A percentile compares a stretch with the other conserved stretches of the same genome.
phyloP scores from a whole-genome alignment of 2,888 invertebrate species.

The Bibio marci region DNA sequence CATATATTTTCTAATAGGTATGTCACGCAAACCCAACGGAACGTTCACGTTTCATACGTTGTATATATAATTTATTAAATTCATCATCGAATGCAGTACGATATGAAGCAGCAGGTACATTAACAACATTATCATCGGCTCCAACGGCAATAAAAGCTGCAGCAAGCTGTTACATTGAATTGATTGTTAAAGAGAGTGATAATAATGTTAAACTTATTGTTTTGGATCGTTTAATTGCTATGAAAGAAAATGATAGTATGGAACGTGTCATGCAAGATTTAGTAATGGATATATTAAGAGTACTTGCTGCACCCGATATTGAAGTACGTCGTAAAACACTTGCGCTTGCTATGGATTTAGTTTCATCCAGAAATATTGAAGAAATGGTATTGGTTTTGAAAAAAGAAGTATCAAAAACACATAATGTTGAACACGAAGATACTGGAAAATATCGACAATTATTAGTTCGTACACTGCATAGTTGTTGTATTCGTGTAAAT shows the following conservation, averaged over 20 bases:
- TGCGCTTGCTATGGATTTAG: conserved; percentile 73
- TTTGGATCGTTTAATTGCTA: conserved; percentile 75
- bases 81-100: conserved; percentile 91
- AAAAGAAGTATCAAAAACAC: conserved; percentile 84
- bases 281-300: conserved; percentile 95
- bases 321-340: conserved; percentile 84
- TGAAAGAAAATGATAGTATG: conserved; percentile 67
- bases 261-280: conserved; percentile 75
- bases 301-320: conserved; percentile 80
- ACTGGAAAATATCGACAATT: conserved; percentile 90
- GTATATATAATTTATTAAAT: conserved; percentile 93
- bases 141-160: conserved; percentile 97
- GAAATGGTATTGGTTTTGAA: conserved; percentile 87
- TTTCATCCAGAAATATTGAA: conserved; percentile 81
- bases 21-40: conserved; percentile 94
- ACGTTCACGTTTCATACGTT: conserved; percentile 91
- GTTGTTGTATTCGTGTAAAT: conserved; percentile 50
- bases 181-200: conserved; percentile 98
- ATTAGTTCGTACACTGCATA: conserved; percentile 85
- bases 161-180: conserved; percentile 93
- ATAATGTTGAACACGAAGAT: conserved; percentile 84
- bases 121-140: conserved; percentile 92
- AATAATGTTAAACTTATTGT: conserved; percentile 99
- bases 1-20: conserved; percentile 32
- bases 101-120: conserved; percentile 96